Evolutionary conservation across 2,888 invertebrate species (phyloP), one percentile per base, ranked within the genome.

Genomic region (Drosophila mulleri): DNA sequence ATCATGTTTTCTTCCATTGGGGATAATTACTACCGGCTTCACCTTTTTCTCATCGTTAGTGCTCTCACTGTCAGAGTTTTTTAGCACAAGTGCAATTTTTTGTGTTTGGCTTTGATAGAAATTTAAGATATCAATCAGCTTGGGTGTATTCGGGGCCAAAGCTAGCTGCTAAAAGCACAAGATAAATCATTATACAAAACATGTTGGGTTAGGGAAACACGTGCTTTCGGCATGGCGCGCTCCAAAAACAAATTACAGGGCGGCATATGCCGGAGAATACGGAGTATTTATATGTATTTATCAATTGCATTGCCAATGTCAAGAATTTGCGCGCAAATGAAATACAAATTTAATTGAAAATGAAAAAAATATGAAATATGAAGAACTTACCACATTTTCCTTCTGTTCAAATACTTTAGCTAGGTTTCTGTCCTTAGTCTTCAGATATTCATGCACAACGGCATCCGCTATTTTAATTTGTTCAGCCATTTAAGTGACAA

Each of bases 391-490:
- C 93, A 96, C 95, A 91, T 96, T 96, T 1, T 95, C 94, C 93
- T 96, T 96, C 86, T 95, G 94, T 87, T 95, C 94, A 90, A 95
- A 96, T 57, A 95, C 94, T 84, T 94, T 94, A 0, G 96, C 96
- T 37, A 96, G 88, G 8, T 94, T 93, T 91, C 95, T 95, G 88
- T 96, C 95, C 77, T 94, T 94, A 78, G 94, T 94, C 67, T 93
- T 91, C 67, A 97, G 92, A 94, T 94, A 95, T 77, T 96, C 95
- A 77, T 95, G 94, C 67, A 96, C 94, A 64, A 96, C 91, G 7
- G 96, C 94, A 82, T 93, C 93, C 59, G 94, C 84, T 37, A 94
- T 86, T 76, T 91, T 87, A 67, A 94, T 93, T 53, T 92, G 92
- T 50, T 91, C 91, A 81, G 94, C 94, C 95, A 94, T 94, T 74